phyloP scores from a whole-genome alignment of 2,797 vertebrate species.

The Miichthys miiuy region DNA sequence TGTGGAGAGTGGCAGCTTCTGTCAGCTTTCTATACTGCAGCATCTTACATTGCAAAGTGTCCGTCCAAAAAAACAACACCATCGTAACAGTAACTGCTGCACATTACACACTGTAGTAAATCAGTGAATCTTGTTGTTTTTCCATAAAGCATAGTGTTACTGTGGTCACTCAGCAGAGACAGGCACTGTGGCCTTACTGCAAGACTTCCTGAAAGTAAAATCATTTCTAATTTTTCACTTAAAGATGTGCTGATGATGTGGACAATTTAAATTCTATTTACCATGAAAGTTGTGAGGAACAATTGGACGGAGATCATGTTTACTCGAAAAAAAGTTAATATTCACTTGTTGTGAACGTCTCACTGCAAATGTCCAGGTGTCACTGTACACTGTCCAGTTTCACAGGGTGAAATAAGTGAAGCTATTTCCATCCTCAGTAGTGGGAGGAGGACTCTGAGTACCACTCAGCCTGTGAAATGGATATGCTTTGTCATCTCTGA shows the following conservation, averaged over 20 bases:
- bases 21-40: constrained; percentile 12
- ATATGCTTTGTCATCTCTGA: neutral
- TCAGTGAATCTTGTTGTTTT: neutral
- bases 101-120: neutral
- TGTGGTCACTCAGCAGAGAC: neutral
- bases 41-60: neutral
- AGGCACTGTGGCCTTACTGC: neutral
- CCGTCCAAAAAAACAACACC: neutral
- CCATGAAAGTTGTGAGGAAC: neutral
- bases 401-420: neutral
- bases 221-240: neutral
- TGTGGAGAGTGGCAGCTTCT: constrained; percentile 37
- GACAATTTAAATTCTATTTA: neutral
- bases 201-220: neutral
- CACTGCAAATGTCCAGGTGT: neutral
- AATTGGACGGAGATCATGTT: neutral
- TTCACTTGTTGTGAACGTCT: neutral
- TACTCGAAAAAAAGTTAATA: neutral
- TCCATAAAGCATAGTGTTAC: neutral
- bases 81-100: neutral
- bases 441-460: neutral
- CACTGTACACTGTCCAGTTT: neutral
- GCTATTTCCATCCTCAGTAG: neutral
- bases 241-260: neutral
- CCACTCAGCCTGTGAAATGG: neutral